Evolutionary conservation across 2,113 vertebrate genomes (phyloP), one percentile per base, ranked within the genome.

Genomic region (Anguilla rostrata): DNA sequence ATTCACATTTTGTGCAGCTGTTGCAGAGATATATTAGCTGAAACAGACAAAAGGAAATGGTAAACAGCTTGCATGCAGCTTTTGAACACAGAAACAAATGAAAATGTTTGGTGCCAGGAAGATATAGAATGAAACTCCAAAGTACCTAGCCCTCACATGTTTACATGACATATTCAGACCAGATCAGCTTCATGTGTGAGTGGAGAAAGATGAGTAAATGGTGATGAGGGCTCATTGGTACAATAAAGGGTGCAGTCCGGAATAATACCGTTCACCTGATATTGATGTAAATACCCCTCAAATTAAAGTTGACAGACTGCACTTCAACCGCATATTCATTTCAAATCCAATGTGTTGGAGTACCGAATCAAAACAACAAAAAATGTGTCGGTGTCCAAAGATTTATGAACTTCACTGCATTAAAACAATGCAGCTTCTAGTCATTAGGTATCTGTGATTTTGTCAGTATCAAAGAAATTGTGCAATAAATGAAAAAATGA

Each of bases 41-140:
- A 89, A 87, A 89, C 87, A 83, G 84, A 82, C 83, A 66, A 90
- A 84, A 87, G 87, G 87, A 87, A 80, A 57, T 85, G 87, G 88
- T 88, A 83, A 87, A 78, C 81, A 89, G 84, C 82, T 85, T 78
- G 78, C 41, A 60, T 60, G 46, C 79, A 16, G 39, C 41, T 53
- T 6, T 79, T 87, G 86, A 26, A 84, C 83, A 87, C n/a, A 39
- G 60, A 63, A 43, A 86, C 79, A 63, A 63, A 39, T 39, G 39
- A 78, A 53, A 22, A 22, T 15, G 22, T 18, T 5, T 16, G 14
- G 46, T 85, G 53, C 26, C 46, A 84, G 63, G 39, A 40, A 71
- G n/a, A 46, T 75, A 26, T 5, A 46, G 3, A 80, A 22, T 40
- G 78, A 41, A 39, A 16, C 12, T 80, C 78, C 41, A 75, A 75